Conservation (phyloP, 2,888 invertebrate species). For the Mesochorus sp. region DNA sequence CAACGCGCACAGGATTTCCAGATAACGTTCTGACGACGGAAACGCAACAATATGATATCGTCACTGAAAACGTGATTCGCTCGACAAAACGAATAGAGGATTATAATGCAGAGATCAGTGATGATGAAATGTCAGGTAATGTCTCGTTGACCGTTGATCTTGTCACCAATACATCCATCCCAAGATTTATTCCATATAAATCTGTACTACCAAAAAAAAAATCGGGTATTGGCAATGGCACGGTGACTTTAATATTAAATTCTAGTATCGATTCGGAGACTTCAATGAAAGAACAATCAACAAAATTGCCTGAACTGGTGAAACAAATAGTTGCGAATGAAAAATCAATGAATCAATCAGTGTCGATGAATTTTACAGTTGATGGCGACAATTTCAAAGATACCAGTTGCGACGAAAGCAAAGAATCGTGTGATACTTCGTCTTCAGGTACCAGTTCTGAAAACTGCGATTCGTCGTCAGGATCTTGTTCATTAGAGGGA, state of each 20-base stretch:
- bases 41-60: background rate
- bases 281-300: background rate
- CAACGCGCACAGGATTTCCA: background rate
- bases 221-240: background rate
- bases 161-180: background rate
- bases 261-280: background rate
- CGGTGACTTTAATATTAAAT: background rate
- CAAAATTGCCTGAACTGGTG: background rate
- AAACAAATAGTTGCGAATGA: background rate
- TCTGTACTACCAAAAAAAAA: background rate
- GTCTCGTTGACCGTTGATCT: no score
- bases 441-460: background rate
- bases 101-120: background rate
- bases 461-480: constrained; percentile 11
- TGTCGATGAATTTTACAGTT: background rate
- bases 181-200: background rate
- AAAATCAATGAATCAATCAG: background rate
- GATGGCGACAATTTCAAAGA: background rate
- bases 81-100: background rate
- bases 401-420: constrained; percentile 16
- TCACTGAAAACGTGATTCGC: no score
- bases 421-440: constrained; percentile 13
- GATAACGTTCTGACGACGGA: background rate
- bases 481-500: constrained; percentile 29
- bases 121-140: background rate